Evolutionary conservation across 2,113 vertebrate genomes (phyloP), one percentile per base, ranked within the genome.

Genomic region (Mormoops blainvillei): DNA sequence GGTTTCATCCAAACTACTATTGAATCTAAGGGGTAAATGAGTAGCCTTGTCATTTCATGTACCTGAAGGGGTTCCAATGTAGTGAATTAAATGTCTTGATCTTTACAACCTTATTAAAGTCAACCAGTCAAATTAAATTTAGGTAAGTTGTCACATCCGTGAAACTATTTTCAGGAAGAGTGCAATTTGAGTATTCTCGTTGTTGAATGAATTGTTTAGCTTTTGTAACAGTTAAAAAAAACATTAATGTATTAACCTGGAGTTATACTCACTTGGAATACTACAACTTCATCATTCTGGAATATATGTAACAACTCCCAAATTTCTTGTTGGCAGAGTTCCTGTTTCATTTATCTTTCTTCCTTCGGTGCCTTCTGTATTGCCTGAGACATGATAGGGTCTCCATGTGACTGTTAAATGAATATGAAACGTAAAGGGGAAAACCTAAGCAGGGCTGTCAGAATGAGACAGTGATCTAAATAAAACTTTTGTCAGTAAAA

Each of bases 281-380:
- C 33, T 73, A 28, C 26, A 91, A 19, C 3, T 33, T 92, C 52
- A 68, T 87, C 12, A 2, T 87, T 90, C 28, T 93, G 58, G n/a
- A 90, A 89, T 70, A 76, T 15, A 70, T 54, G 4, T 50, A 71
- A 65, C 3, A 63, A 8, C 58, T 87, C 50, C 36, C 56, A 87
- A 82, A 45, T 84, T 87, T 71, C 48, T 73, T 89, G 45, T 73
- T 61, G 41, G 14, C 48, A 58, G 61, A 93, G 22, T 93, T 94
- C n/a, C 71, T 85, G n/a, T 92, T 56, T 86, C 61, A 61, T 65
- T 87, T 82, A 45, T 84, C 63, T 85, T 95, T 86, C 33, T 83
- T 33, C 18, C n/a, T 73, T 71, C 28, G 43, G 0, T 67, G 9
- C 28, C 24, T 73, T 26, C 13, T 70, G 1, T 78, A 38, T 45